Evolutionary conservation across 2,113 vertebrate species (phyloP).

Genomic region (Dendrocopos noguchii): DNA sequence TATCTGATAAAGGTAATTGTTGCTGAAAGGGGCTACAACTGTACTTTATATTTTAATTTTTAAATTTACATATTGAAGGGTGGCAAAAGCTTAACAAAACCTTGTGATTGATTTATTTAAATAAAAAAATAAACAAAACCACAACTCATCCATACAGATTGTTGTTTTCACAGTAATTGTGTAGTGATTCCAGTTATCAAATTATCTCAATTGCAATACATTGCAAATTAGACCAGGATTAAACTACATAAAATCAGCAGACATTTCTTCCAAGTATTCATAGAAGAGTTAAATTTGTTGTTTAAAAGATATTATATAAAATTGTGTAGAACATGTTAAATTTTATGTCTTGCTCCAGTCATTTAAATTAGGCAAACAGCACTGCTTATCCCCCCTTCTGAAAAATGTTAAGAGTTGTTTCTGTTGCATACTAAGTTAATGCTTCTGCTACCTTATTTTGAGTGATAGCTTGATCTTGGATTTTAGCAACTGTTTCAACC

Average conservation of each 20-base stretch:
- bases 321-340: not conserved
- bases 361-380: not conserved
- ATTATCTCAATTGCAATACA: not conserved
- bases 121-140: no score
- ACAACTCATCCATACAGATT: not conserved
- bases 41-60: not conserved
- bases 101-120: not conserved
- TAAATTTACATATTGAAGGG: not conserved
- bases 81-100: not conserved
- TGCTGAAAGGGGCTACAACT: not conserved
- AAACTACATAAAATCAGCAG: not conserved
- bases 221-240: not conserved
- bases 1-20: not conserved
- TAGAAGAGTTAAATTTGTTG: not conserved
- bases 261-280: not conserved
- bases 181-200: not conserved
- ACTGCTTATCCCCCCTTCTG: not conserved
- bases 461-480: not conserved
- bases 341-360: not conserved
- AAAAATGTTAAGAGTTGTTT: not conserved
- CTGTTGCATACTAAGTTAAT: not conserved
- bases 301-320: not conserved
- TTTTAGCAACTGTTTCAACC: not conserved
- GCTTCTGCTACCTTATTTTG: not conserved
- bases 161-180: not conserved